Percentiles rank a stretch among this genome's conserved stretches.
These are phyloP conservation scores for Goniozus legneri DNA, from an alignment of 1,140 invertebrate genomes.

Conservation along the genomic window DNA sequence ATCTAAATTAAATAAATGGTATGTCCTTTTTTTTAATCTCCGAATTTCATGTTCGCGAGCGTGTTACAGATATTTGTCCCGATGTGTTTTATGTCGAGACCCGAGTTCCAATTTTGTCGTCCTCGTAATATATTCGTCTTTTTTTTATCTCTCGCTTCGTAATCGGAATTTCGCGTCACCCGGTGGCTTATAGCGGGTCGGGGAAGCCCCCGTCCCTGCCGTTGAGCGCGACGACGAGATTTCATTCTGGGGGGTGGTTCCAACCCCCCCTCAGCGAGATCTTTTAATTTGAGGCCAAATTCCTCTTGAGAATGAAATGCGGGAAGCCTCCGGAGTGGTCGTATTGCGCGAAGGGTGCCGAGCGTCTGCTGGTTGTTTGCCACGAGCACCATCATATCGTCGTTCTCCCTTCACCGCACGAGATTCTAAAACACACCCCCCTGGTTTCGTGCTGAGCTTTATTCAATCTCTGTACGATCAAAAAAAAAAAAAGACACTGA, in stretches of 20 bases:
- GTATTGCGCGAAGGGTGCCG: slow-evolving; percentile 29
- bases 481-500: no score
- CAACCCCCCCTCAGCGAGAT: slow-evolving; percentile 45
- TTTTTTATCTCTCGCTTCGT: background rate
- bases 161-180: slow-evolving; percentile 4
- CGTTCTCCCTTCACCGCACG: slow-evolving; percentile 2
- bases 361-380: slow-evolving; percentile 31
- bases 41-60: no score
- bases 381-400: slow-evolving; percentile 16
- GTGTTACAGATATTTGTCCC: no score
- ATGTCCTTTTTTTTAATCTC: no score
- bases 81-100: no score
- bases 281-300: slow-evolving; percentile 54
- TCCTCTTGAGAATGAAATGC: slow-evolving; percentile 50
- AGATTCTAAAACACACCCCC: slow-evolving; percentile 40
- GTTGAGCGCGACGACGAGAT: no score
- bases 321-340: slow-evolving; percentile 36
- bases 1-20: no score
- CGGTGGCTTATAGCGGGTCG: background rate
- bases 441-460: no score
- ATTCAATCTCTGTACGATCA: no score
- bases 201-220: slow-evolving; percentile 9
- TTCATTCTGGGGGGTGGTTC: slow-evolving; percentile 41
- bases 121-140: no score
- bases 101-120: no score